These are phyloP conservation scores for Aspiorhynchus laticeps DNA, from an alignment of 2,113 vertebrate species.

Conservation along the genomic window DNA sequence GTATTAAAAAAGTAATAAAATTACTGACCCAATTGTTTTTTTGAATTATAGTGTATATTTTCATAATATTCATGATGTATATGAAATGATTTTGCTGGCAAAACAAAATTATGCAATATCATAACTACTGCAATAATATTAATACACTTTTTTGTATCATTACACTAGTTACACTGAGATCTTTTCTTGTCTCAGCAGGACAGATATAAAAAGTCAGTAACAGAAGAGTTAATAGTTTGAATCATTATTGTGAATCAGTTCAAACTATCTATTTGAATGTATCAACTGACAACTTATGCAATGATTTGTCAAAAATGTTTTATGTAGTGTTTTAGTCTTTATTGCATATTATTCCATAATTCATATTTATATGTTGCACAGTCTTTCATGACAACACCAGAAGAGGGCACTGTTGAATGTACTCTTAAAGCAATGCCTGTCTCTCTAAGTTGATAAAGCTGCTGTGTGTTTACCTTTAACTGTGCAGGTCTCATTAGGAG, in stretches of 20 bases:
- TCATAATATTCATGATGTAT: neutral
- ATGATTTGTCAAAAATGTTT: no score
- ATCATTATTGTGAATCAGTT: neutral
- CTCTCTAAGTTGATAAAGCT: neutral
- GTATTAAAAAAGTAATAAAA: neutral
- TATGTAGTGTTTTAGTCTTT: neutral
- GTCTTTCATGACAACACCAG: conserved; percentile 50
- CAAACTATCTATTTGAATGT: neutral
- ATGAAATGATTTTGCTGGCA: neutral
- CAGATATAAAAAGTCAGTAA: neutral
- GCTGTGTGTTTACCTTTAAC: conserved; percentile 87
- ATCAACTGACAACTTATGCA: neutral
- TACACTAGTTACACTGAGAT: neutral
- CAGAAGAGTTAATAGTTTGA: neutral
- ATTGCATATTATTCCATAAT: neutral
- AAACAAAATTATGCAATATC: neutral
- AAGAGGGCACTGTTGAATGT: conserved; percentile 60
- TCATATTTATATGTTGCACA: neutral
- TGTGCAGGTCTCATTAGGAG: conserved; percentile 96
- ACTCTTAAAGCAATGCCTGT: neutral
- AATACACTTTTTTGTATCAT: neutral
- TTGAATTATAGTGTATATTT: neutral
- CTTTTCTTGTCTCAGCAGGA: neutral
- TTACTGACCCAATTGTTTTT: neutral
- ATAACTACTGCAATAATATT: neutral